These are phyloP conservation scores for Amazonetta brasiliensis DNA, from an alignment of 2,797 vertebrate genomes.

Conservation along the genomic window DNA sequence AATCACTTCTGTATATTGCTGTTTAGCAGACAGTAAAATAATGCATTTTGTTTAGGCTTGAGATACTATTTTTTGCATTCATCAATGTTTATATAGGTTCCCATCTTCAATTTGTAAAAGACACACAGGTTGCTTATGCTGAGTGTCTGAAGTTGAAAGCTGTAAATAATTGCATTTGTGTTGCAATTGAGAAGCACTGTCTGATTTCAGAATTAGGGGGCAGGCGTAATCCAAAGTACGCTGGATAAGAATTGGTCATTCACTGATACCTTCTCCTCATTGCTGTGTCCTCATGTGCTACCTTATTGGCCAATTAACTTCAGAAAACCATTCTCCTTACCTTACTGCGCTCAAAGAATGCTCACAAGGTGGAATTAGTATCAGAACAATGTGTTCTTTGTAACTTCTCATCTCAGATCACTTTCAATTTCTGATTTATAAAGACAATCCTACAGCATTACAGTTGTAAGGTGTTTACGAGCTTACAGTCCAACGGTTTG, in stretches of 20 bases:
- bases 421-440: neutral
- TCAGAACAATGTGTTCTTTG: neutral
- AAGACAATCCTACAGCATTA: neutral
- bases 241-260: neutral
- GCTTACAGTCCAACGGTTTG: neutral
- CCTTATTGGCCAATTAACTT: neutral
- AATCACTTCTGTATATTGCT: neutral
- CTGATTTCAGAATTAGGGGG: neutral
- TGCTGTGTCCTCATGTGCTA: neutral
- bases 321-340: neutral
- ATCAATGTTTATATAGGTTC: neutral
- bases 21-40: neutral
- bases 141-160: neutral
- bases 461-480: neutral
- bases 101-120: neutral
- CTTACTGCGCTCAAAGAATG: neutral
- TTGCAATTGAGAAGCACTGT: neutral
- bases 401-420: neutral
- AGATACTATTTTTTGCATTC: neutral
- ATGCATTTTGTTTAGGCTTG: neutral
- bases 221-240: neutral
- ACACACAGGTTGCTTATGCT: rapidly evolving
- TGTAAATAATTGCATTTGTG: neutral
- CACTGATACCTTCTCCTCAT: rapidly evolving
- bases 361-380: neutral